Conservation (phyloP, 1,140 invertebrate species). For the Trypoxylus dichotomus region DNA sequence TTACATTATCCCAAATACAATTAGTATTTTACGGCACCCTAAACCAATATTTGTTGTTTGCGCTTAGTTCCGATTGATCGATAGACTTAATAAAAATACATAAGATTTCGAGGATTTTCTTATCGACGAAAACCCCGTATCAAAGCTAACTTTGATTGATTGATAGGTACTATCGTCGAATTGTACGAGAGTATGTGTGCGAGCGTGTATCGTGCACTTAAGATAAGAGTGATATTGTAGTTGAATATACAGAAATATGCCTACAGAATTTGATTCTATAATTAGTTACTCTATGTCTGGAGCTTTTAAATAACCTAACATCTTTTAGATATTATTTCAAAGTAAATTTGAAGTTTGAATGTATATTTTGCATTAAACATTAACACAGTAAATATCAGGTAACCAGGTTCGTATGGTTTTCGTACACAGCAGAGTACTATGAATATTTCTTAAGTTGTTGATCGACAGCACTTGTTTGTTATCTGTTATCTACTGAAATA, state of each 20-base stretch:
- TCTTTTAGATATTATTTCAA: too few species aligned
- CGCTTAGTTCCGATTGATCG: constrained; percentile 21
- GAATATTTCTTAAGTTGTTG: too few species aligned
- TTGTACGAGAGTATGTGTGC: neutral
- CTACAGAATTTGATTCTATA: too few species aligned
- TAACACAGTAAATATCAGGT: too few species aligned
- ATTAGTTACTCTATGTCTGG: too few species aligned
- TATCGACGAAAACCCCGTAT: constrained; percentile 8
- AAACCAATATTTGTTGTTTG: constrained; percentile 19
- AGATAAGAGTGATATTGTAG: constrained; percentile 3
- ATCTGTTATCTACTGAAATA: too few species aligned
- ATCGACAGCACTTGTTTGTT: too few species aligned
- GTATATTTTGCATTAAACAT: too few species aligned
- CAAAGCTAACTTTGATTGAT: constrained; percentile 26
- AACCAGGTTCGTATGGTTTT: too few species aligned
- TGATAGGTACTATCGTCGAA: constrained; percentile 10
- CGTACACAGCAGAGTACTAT: too few species aligned
- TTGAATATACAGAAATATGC: neutral
- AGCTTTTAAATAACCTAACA: too few species aligned
- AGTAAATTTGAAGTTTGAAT: too few species aligned
- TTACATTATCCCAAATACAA: constrained; percentile 19
- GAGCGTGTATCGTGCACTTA: neutral
- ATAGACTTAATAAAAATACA: constrained; percentile 26
- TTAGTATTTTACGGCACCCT: constrained; percentile 21
- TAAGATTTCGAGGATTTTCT: constrained; percentile 24